Base-by-base conservation (phyloP, 2,888 invertebrate genomes). In the Apotomis betuletana region DNA sequence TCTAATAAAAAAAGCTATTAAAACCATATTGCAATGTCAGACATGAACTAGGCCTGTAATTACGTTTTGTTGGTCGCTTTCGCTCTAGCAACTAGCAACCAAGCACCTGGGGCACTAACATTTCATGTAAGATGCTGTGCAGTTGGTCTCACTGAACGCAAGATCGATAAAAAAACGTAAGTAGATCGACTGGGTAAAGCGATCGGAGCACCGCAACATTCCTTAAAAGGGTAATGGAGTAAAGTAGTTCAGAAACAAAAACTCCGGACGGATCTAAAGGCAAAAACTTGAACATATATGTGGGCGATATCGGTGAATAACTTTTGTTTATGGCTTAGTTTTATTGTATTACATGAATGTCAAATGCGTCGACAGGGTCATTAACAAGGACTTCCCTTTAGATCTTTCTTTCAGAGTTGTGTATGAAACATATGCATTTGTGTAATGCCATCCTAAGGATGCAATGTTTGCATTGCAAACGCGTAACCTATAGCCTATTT, bases 221-320 rank as follows among this genome's bases (percentile, higher is more conserved):
- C 71, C 71, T 49, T 67, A 71, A 61, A 71, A 61, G 71, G 71
- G 15, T 57, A 71, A 71, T 49, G 13, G 61, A 51, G 67, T 51
- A 67, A 71, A 67, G 70, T 67, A 67, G 61, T 67, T 51, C 67
- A 57, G 61, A 71, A 71, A 71, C 61, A 71, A 71, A 67, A 55
- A 65, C 55, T 55, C 55, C 55, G 46, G 55, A 65, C 46, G 64
- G 64, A 65, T 65, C 55, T 65, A 44, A 55, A 54, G 52, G 55
- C 46, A 65, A 55, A 65, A 70, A 67, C 38, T 52, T 57, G 55
- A 61, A 57, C 41, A 49, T 15, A 49, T 55, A 64, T 65, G 70
- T 67, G 41, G 71, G 67, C 55, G 61, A 46, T 49, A 46, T 38
- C 10, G 65, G 57, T 49, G n/a, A 69, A 63, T 62, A 58, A 62